Conservation (phyloP, 2,113 vertebrate species). For the Xenopus borealis region DNA sequence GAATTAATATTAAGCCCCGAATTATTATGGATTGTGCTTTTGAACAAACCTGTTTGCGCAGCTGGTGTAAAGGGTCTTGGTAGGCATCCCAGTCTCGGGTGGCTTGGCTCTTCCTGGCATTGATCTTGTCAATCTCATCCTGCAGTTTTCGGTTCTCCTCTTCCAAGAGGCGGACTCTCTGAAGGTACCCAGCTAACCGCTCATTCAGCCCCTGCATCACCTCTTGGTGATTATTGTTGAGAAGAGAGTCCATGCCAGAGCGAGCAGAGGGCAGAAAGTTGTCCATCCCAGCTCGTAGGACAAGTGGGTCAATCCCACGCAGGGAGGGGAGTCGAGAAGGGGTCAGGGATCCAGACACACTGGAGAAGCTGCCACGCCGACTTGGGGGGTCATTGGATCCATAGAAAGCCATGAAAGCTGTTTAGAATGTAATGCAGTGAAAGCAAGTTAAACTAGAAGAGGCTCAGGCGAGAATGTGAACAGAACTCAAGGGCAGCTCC, state of each 20-base stretch:
- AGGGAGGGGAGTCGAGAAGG: constrained; percentile 58
- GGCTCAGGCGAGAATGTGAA: too few species aligned
- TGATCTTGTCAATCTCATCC: constrained; percentile 49
- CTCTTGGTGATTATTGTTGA: constrained; percentile 57
- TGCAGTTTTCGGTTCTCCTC: constrained; percentile 60
- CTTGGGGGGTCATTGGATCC: background rate
- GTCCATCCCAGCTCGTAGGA: constrained; percentile 49
- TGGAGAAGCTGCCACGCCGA: constrained; percentile 40
- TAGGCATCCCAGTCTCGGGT: constrained; percentile 57
- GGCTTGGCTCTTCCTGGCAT: constrained; percentile 30
- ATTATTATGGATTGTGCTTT: too few species aligned
- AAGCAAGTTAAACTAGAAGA: too few species aligned
- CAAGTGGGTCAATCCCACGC: constrained; percentile 39
- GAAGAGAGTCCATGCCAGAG: constrained; percentile 42
- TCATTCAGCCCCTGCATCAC: constrained; percentile 67
- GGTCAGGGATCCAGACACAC: constrained; percentile 62
- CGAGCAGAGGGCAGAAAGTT: constrained; percentile 58
- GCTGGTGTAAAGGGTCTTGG: constrained; percentile 48
- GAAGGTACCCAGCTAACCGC: constrained; percentile 66
- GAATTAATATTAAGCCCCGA: too few species aligned
- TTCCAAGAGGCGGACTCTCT: constrained; percentile 61
- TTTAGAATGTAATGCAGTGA: too few species aligned
- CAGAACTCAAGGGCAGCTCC: too few species aligned
- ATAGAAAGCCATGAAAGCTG: background rate
- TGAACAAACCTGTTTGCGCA: constrained; percentile 57